Evolutionary conservation across 2,113 vertebrate genomes (phyloP), one percentile per base, ranked within the genome.

Genomic region (Centropristis striata): DNA sequence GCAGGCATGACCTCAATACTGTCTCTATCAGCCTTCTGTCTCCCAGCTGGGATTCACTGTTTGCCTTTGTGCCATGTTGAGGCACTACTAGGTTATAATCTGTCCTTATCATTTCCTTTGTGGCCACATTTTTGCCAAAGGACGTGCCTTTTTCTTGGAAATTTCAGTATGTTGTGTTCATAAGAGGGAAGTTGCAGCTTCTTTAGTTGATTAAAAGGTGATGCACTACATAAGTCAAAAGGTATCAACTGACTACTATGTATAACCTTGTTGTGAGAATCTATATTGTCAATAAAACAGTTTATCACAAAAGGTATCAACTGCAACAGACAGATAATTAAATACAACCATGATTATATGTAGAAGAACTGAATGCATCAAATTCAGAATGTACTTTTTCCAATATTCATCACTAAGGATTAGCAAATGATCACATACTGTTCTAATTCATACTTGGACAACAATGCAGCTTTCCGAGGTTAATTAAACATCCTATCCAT

Each of bases 11-110:
- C 66, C 66, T 76, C 59, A 16, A 53, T 21, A 27, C 32, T 27
- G 28, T 50, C 65, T 57, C 25, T 15, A 71, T 76, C 8, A 44
- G 49, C 65, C 59, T 39, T 65, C 12, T 39, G 66, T 59, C 23
- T 71, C 50, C 21, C 65, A 42, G 6, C 8, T 9, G 28, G 28
- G 21, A 3, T 9, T 14, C 46, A 42, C 13, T 55, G 42, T 75
- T 64, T 70, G 18, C 42, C 51, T 71, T 15, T 57, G 42, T 65
- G 51, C 42, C 58, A 21, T 4, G 1, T 2, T 23, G 16, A 49
- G 27, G 7, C 8, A 7, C 42, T 57, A 0, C 0, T 18, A 42
- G 50, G 65, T 58, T 61, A 69, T 41, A 68, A n/a, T 21, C n/a
- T 44, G 63, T 71, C 50, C 58, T 46, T 11, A 50, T 21, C 10